Base-by-base conservation (phyloP, 2,797 vertebrate species). In the Danionella dracula region DNA sequence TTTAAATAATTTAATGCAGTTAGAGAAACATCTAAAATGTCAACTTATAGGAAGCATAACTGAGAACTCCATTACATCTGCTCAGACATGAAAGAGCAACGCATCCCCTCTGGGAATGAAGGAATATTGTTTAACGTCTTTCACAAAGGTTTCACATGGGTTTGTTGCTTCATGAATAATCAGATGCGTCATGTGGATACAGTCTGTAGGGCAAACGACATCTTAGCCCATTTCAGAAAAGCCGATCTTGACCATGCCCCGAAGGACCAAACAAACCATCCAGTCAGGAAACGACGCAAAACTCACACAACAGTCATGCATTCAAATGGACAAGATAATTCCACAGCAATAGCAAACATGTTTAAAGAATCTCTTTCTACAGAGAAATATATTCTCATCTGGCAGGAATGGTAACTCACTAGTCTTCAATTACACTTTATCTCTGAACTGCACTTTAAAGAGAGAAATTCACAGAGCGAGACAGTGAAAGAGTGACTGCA, bases 381-480 rank as follows among this genome's bases (percentile, higher is more conserved):
- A 48, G 19, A 49, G 60, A 61, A 23, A 63, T 62, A 70, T 72
- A 59, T 68, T 50, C 70, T 70, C 63, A 70, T 72, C 74, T 72
- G 70, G 70, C 56, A 72, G 65, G 66, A 27, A 62, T 42, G 40
- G 50, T 57, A 66, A 61, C 45, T 41, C 48, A 56, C 50, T 62
- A 68, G 42, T 62, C 61, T 53, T 72, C 73, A 66, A 69, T 67
- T 55, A 65, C 37, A 27, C 42, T 70, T 44, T 20, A 55, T 70
- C 68, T 76, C 54, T 16, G 62, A 41, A 60, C 34, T 58, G 44
- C 35, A 70, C 63, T 65, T 75, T 66, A 54, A 51, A 66, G 55
- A 66, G 42, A 76, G 66, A 64, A 56, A 68, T 37, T 64, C 40
- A 65, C 40, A 63, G 35, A 72, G 56, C 27, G 8, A 66, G 48